Evolutionary conservation across 2,113 vertebrate species (phyloP).

Genomic region (Elephantulus edwardii): DNA sequence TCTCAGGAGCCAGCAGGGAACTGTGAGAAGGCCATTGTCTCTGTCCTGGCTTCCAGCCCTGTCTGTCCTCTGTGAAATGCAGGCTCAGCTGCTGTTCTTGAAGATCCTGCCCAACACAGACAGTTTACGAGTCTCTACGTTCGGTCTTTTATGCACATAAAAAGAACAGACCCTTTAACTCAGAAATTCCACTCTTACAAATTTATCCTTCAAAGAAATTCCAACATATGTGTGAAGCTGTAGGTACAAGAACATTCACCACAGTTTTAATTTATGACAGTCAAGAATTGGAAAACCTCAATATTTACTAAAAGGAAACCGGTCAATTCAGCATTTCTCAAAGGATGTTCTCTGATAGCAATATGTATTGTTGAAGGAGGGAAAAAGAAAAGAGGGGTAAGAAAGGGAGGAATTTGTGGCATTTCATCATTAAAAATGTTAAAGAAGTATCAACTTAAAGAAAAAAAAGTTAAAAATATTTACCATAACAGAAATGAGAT

Average conservation of each 20-base stretch:
- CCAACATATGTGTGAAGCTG: background rate
- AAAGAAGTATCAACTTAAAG: background rate
- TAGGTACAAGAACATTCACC: background rate
- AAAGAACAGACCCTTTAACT: constrained; percentile 24
- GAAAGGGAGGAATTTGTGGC: background rate
- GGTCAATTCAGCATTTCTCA: constrained; percentile 12
- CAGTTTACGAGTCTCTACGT: background rate
- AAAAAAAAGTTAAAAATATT: no score
- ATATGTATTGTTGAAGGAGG: background rate
- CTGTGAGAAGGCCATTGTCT: fast-evolving
- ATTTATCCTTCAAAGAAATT: constrained; percentile 37
- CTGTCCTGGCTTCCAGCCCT: background rate
- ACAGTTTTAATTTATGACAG: constrained; percentile 8
- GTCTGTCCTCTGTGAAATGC: fast-evolving
- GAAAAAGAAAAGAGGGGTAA: background rate
- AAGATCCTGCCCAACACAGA: background rate
- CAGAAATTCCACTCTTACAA: background rate
- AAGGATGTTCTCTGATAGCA: background rate
- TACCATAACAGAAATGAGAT: no score
- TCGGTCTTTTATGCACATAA: background rate
- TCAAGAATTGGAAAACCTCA: background rate
- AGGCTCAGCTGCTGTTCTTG: background rate
- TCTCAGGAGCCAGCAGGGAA: fast-evolving
- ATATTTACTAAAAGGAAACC: background rate
- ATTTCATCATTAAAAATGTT: background rate